phyloP scores from a whole-genome alignment of 2,797 vertebrate species.

The Miichthys miiuy region DNA sequence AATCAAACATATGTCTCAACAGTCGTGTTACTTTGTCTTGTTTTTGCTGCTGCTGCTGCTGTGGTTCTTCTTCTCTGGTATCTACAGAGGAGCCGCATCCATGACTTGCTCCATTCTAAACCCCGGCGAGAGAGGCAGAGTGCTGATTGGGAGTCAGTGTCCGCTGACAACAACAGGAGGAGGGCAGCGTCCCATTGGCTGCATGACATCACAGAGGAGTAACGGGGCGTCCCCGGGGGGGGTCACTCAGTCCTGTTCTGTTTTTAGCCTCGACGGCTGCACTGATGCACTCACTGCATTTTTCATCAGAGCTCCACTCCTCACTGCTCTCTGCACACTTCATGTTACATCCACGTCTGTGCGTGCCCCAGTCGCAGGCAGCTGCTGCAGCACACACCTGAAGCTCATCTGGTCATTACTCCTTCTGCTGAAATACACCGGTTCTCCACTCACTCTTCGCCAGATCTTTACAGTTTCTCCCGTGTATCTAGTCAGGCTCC shows the following conservation, averaged over 20 bases:
- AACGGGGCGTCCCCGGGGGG: constrained; percentile 33
- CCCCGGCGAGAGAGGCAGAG: background rate
- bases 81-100: background rate
- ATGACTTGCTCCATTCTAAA: background rate
- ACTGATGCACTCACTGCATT: constrained; percentile 47
- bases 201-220: constrained; percentile 54
- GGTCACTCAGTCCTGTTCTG: constrained; percentile 33
- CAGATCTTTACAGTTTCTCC: too few species aligned
- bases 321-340: background rate
- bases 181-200: constrained; percentile 32
- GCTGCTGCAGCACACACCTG: too few species aligned
- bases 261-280: constrained; percentile 60
- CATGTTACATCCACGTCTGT: too few species aligned
- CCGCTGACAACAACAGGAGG: constrained; percentile 33
- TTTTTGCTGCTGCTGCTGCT: background rate
- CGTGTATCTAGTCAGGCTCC: too few species aligned
- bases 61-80: background rate
- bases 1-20: background rate
- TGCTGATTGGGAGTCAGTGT: constrained; percentile 22
- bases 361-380: too few species aligned
- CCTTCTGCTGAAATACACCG: too few species aligned
- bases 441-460: too few species aligned
- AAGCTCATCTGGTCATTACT: too few species aligned
- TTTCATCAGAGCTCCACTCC: constrained; percentile 38
- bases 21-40: too few species aligned